These are phyloP conservation scores for Antitype chi DNA, from an alignment of 2,888 invertebrate genomes.

Conservation along the genomic window DNA sequence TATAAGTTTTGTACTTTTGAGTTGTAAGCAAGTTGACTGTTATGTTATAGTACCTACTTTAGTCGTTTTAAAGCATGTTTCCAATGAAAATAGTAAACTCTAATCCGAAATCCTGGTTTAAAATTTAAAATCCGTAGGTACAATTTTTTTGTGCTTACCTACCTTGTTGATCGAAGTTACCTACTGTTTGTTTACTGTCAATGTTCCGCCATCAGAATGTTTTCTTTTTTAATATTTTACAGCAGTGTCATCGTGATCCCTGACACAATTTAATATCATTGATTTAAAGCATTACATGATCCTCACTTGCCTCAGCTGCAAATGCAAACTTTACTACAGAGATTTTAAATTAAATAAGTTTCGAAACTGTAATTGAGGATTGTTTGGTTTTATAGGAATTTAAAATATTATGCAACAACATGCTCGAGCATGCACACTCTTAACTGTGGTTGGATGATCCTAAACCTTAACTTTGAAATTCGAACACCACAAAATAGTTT, in stretches of 20 bases:
- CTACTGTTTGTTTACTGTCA: background rate
- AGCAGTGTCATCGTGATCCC: no score
- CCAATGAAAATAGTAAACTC: background rate
- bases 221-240: no score
- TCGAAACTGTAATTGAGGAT: background rate
- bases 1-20: conserved; percentile 58
- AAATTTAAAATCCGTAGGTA: background rate
- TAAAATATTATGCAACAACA: background rate
- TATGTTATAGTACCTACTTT: background rate
- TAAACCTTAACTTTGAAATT: background rate
- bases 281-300: background rate
- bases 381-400: background rate
- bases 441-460: background rate
- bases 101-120: background rate
- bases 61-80: background rate
- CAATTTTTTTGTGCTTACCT: background rate
- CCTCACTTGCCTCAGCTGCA: background rate
- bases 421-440: no score
- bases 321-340: background rate
- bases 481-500: background rate
- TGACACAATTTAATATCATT: background rate
- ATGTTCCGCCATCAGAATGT: background rate
- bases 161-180: no score
- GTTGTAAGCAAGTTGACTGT: background rate
- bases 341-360: background rate